Percentiles rank a stretch among this genome's conserved stretches.
phyloP scores from a whole-genome alignment of 1,140 invertebrate genomes.

The Thaumetopoea pityocampa region DNA sequence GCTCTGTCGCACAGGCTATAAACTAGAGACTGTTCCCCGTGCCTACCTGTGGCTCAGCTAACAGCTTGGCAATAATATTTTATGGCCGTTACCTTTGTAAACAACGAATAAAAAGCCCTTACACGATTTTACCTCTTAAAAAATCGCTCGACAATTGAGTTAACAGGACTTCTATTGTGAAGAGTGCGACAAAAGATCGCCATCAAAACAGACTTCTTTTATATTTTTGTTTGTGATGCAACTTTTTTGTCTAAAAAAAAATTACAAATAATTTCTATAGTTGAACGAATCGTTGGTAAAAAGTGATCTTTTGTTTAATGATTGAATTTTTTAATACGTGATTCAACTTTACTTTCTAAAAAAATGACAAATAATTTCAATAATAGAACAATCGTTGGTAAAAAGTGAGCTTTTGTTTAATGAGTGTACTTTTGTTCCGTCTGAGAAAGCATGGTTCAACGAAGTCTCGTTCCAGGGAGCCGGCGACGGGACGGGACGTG shows the following conservation, averaged over 20 bases:
- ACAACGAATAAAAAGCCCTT: constrained; percentile 54
- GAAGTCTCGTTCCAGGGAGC: constrained; percentile 66
- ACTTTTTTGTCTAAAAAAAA: constrained; percentile 12
- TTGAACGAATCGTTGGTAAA: constrained; percentile 13
- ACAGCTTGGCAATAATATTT: constrained; percentile 65
- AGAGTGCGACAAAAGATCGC: constrained; percentile 27
- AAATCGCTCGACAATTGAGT: constrained; percentile 50
- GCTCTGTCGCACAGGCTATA: constrained; percentile 39
- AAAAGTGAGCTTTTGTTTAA: constrained; percentile 18
- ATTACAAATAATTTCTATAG: constrained; percentile 7
- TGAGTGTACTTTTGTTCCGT: constrained; percentile 35
- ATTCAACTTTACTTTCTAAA: constrained; percentile 12
- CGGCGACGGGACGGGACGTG: constrained; percentile 72
- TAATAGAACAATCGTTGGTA: constrained; percentile 12
- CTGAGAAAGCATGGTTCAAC: constrained; percentile 46
- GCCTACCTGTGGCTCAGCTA: constrained; percentile 63
- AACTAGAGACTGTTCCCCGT: constrained; percentile 42
- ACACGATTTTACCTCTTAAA: constrained; percentile 30
- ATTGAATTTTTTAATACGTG: too few relatives aligned
- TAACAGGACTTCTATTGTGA: constrained; percentile 41
- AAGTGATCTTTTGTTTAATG: constrained; percentile 16
- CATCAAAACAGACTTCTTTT: constrained; percentile 32
- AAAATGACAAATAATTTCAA: constrained; percentile 6
- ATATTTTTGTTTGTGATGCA: too few relatives aligned
- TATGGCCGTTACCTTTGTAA: constrained; percentile 67